Evolutionary conservation across 1,140 invertebrate genomes (phyloP), one percentile per base, ranked within the genome.

Genomic region (Aphelenchoides besseyi): DNA sequence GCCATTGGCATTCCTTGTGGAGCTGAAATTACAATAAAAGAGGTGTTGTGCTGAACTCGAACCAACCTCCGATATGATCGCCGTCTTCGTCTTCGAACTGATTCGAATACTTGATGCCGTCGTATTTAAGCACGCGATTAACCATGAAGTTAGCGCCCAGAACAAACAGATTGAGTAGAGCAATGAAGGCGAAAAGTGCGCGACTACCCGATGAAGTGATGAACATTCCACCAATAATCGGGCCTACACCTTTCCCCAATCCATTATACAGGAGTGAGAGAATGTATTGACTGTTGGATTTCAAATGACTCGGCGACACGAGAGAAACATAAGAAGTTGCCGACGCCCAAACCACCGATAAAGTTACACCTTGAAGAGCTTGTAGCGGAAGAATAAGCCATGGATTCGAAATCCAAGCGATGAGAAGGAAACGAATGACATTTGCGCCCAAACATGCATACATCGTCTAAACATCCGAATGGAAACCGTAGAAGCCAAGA

Each of bases 321-420:
- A 77, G 41, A 2, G 76, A 79, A 63, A 77, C 76, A 41, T 77
- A 77, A 16, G 77, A 79, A 32, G 77, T 75, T 29, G 77, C 76
- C 29, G 73, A 73, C 3, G 76, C 76, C 76, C 76, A 77, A 18
- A 64, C 36, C 23, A 77, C 55, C 2, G 76, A 59, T 1, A 77
- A 48, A n/a, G 70, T 67, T n/a, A 16, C 16, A 8, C 76, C 76
- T 54, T 77, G 75, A 30, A 77, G 41, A 1, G 70, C 67, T 79
- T 77, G 76, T 23, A 77, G 63, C 1, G 76, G 76, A 30, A 77
- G 62, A 48, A 77, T 73, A 28, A 77, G 36, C 74, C 74, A 79
- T 28, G 76, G 76, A 55, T 77, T 77, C 9, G 77, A 71, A 18
- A 77, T 63, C 72, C 76, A 77, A n/a, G 77, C 67, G 48, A 77